Evolutionary conservation across 1,140 invertebrate genomes (phyloP), one percentile per base, ranked within the genome.

Genomic region (Cotesia typhae): DNA sequence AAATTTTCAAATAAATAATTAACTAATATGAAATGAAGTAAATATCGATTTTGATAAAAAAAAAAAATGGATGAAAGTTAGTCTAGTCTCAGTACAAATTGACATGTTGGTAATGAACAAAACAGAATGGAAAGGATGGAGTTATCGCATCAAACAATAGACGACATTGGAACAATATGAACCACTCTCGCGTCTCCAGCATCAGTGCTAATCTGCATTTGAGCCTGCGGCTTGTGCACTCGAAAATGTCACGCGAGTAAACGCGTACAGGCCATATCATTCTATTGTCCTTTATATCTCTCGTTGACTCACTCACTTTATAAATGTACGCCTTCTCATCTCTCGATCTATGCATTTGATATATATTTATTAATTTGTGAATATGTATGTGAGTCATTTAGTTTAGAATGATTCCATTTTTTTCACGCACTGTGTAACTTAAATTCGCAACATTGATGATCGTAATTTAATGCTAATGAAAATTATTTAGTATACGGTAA

Each of bases 121-220:
- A 47, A 47, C 5, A 10, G 41, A 47, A 47, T 47, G 41, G 53
- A 55, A 55, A 55, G 53, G 51, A 66, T 67, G 47, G 66, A 59
- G 67, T 71, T 74, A 70, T 74, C 47, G 67, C 60, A 76, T 74
- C 75, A 77, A 78, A 80, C 79, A 81, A 81, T 80, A 74, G 73
- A 72, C 69, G 73, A 76, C 71, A 67, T 68, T 53, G 51, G 73
- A 74, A 80, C 80, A 80, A 80, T 81, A 76, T 70, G 74, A 17
- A 60, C 63, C 61, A 71, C 47, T 64, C 71, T 67, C 67, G 36
- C 20, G 70, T 72, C 53, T 47, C 36, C 52, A 66, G 55, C 65
- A 70, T 70, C 69, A 74, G 72, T 73, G 57, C 65, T 79, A 78
- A 80, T 75, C 73, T 75, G 73, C 73, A 74, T 77, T 78, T 77